Evolutionary conservation across 2,888 invertebrate species (phyloP), one percentile per base, ranked within the genome.

Genomic region (Eristalis arbustorum): DNA sequence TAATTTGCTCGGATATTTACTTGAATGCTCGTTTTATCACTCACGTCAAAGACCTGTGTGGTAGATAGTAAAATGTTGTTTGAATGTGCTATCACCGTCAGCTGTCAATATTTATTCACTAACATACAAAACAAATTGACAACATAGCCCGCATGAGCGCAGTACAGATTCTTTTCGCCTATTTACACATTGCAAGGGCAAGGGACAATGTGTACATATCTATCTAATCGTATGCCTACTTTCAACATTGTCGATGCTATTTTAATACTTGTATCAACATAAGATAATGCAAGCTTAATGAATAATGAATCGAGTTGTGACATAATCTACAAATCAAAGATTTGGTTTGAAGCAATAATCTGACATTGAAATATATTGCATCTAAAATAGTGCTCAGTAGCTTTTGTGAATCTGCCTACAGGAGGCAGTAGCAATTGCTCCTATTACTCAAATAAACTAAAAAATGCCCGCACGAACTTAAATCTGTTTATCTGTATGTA

Each of bases 401-500:
- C 11, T 8, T 34, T 10, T 34, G 11, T 34, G 34, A 10, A 11
- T 37, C 3, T 37, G 11, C 37, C 37, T 37, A 13, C 2, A 3
- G 2, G 37, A 37, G 37, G 13, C 37, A 37, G 6, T 49, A 18
- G 18, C n/a, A 49, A 8, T 49, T 49, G 49, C 49, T 18, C 14
- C n/a, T 18, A 8, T 49, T 49, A 18, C 49, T 18, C 14, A 5
- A 42, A n/a, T 14, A 8, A 18, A 49, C n/a, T 18, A 49, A n/a
- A 5, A 5, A 42, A n/a, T 42, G 42, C 1, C 42, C 42, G n/a
- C n/a, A 42, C 42, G 14, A n/a, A 42, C 13, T 13, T 13, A n/a
- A 14, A 42, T n/a, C 2, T 5, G 2, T 49, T 2, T 8, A 18
- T 49, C 0, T 13, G 37, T 18, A 49, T 18, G 18, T 90, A 92